Evolutionary conservation across 2,797 vertebrate species (phyloP), one percentile per base, ranked within the genome.

Genomic region (Macropodus opercularis): DNA sequence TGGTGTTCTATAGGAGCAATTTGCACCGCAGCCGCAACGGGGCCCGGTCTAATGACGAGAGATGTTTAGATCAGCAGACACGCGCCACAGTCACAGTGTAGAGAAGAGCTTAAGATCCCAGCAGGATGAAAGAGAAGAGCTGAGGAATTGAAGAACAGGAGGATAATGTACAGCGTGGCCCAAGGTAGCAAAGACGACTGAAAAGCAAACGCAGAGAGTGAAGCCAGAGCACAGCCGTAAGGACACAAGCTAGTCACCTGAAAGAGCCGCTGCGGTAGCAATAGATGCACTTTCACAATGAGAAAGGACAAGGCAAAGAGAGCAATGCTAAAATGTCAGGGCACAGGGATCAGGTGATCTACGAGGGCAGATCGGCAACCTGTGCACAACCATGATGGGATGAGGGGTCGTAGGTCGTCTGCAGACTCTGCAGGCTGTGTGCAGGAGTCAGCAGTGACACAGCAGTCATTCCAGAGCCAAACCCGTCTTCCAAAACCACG

Each of bases 271-370:
- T 69, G 63, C 77, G 74, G 69, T 75, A 76, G 76, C 58, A 64
- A 52, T 42, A 68, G 71, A 80, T 43, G 70, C 4, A 2, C 47
- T 22, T 39, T 65, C 63, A 49, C 78, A 77, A 86, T 63, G 68
- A 72, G 75, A 84, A 42, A 52, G 38, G 85, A 84, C 76, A 65
- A 72, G 46, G 58, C 62, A 77, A 79, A 77, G 60, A 81, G 70
- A 81, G 77, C 68, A 63, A 74, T 80, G 70, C 72, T 72, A 57
- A 87, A 86, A 84, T 86, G 85, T 81, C 85, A 86, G 63, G 75
- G 72, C 69, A 10, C 38, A 10, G 57, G 43, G 46, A 38, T 44
- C 43, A 54, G 47, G 47, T 14, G 23, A 64, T 46, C 27, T n/a
- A n/a, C 49, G 17, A 23, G 60, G 51, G 53, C 18, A 13, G n/a